These are phyloP conservation scores for Romanogobio albipinnatus DNA, from an alignment of 2,113 vertebrate genomes.

Conservation along the genomic window DNA sequence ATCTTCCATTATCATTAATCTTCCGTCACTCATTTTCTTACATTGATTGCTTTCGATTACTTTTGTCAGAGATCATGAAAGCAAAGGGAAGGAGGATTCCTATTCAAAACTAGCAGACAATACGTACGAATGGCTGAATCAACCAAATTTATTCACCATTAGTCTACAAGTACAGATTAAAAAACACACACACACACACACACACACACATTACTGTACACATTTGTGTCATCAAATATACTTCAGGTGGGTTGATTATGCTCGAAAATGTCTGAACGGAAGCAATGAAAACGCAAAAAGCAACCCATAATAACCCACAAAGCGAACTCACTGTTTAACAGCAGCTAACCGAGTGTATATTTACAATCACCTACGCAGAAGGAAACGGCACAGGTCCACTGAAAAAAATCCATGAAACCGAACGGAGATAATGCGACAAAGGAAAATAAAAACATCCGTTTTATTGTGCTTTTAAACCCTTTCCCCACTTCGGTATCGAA, in stretches of 20 bases:
- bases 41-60: neutral
- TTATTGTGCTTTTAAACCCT: slow-evolving; percentile 81
- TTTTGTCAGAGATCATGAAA: neutral
- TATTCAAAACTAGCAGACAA: slow-evolving; percentile 26
- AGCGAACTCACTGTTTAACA: slow-evolving; percentile 54
- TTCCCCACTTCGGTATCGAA: slow-evolving; percentile 73
- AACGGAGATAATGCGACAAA: slow-evolving; percentile 54
- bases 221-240: slow-evolving; percentile 65
- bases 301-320: slow-evolving; percentile 36
- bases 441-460: slow-evolving; percentile 48
- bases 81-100: neutral
- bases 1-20: slow-evolving; percentile 2
- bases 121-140: slow-evolving; percentile 1
- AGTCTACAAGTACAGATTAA: slow-evolving; percentile 38
- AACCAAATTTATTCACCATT: slow-evolving; percentile 41
- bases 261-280: slow-evolving; percentile 54
- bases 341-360: slow-evolving; percentile 74
- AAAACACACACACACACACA: slow-evolving; percentile 39
- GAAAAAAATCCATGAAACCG: slow-evolving; percentile 60
- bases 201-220: slow-evolving; percentile 56
- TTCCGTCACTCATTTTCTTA: neutral
- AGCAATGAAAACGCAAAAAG: slow-evolving; percentile 33
- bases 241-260: slow-evolving; percentile 60
- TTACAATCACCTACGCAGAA: slow-evolving; percentile 75
- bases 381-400: slow-evolving; percentile 63